Evolutionary conservation across 2,113 vertebrate genomes (phyloP), one percentile per base, ranked within the genome.

Genomic region (Hippocampus mohnikei): DNA sequence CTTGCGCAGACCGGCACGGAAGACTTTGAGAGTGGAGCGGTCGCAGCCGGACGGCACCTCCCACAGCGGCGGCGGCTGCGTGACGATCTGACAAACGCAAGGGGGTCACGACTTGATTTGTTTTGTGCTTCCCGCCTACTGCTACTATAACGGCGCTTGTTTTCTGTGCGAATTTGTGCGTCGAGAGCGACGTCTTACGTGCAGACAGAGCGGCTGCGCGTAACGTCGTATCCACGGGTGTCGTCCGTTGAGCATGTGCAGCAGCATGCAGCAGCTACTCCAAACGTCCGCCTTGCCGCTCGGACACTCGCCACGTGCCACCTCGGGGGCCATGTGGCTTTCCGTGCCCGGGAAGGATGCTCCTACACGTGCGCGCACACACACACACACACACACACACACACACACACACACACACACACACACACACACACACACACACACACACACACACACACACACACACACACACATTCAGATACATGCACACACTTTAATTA

Each of bases 251-350:
- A 98, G 94, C 95, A 98, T 95, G 86, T 98, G 96, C 70, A 99
- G 91, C 71, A 97, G 87, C 95, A 97, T 97, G 4, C 97, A 99
- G 59, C 96, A 97, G 75, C 95, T 94, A 89, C 97, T 98, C 97
- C 97, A 99, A 72, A 98, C 84, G 0, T 99, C 97, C n/a, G 93
- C 93, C 79, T 96, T 96, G 83, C 89, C 83, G 6, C 93, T 92
- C 11, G 92, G 95, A 9, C 65, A 92, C 69, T 94, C 94, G 0
- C 96, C 95, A 75, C 91, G 85, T 1, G 96, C 95, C 85, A 99
- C 94, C 87, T 99, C 97, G 0, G 97, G 97, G 1, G 97, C 95
- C 95, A 98, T 95, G 84, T 98, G 97, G 10, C 94, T 96, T 88
- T 98, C 95, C 0, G 97, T 99, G 81, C 97, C 97, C 0, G 92